Percentiles rank a stretch among this genome's conserved stretches.
These are phyloP conservation scores for Oithona nana DNA, from an alignment of 2,888 invertebrate species.

Conservation along the genomic window DNA sequence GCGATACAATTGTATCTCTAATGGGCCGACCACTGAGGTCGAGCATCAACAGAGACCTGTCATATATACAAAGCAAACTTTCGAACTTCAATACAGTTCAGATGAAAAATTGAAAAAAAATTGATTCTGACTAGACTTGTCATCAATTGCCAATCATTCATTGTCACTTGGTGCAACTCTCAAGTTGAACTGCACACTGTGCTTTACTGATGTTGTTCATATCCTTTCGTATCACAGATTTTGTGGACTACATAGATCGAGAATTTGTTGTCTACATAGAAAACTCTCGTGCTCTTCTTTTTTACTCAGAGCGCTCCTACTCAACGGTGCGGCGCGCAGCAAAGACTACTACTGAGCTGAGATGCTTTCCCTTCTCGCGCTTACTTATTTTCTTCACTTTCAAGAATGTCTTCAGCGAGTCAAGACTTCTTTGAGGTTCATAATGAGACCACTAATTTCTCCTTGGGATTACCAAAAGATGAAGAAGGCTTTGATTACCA, in stretches of 20 bases:
- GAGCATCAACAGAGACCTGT: too few relatives aligned
- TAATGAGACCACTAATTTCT: not conserved
- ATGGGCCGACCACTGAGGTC: too few relatives aligned
- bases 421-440: not conserved
- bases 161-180: too few relatives aligned
- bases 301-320: not conserved
- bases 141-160: too few relatives aligned
- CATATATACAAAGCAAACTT: too few relatives aligned
- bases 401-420: not conserved
- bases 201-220: too few relatives aligned
- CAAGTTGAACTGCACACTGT: too few relatives aligned
- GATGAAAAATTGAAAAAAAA: too few relatives aligned
- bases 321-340: not conserved
- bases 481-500: not conserved
- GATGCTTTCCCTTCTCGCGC: not conserved
- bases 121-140: too few relatives aligned
- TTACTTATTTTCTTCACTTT: not conserved
- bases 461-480: not conserved
- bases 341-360: not conserved
- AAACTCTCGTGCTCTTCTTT: not conserved
- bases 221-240: not conserved
- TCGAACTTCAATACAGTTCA: too few relatives aligned
- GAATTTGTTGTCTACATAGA: not conserved
- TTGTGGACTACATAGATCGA: not conserved
- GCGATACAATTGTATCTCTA: too few relatives aligned